Evolutionary conservation across 2,888 invertebrate species (phyloP).

Genomic region (Aphidius colemani): DNA sequence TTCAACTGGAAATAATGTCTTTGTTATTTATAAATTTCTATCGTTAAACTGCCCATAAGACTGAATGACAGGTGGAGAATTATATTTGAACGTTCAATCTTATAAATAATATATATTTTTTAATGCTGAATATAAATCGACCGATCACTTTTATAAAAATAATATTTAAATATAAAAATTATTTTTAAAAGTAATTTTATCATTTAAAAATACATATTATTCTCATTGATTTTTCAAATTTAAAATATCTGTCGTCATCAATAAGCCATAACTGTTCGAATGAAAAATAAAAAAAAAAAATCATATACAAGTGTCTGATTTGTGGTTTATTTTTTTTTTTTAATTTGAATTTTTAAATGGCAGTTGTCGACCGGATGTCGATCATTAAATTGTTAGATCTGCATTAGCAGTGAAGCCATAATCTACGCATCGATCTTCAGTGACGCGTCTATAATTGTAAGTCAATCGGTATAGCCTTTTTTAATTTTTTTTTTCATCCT

Average conservation of each 20-base stretch:
- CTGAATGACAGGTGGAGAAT: no score
- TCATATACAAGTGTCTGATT: not conserved
- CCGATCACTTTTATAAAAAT: not conserved
- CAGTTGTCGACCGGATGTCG: conserved; percentile 42
- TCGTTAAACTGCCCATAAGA: no score
- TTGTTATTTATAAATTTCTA: no score
- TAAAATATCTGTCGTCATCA: conserved; percentile 37
- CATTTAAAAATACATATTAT: conserved; percentile 33
- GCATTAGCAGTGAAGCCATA: conserved; percentile 48
- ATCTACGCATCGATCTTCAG: conserved; percentile 51
- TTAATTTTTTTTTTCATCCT: conserved; percentile 21
- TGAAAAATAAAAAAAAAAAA: no score
- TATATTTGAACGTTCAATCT: no score
- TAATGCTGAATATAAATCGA: no score
- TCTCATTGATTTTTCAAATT: conserved; percentile 42
- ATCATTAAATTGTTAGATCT: conserved; percentile 57
- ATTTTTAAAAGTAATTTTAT: not conserved
- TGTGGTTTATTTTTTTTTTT: conserved; percentile 13
- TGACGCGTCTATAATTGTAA: conserved; percentile 51
- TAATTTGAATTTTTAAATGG: conserved; percentile 20
- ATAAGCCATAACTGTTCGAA: conserved; percentile 20
- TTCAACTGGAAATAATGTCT: no score
- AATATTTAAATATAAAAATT: not conserved
- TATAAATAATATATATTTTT: no score
- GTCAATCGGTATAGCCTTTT: conserved; percentile 33